Evolutionary conservation across 2,113 vertebrate species (phyloP), one percentile per base, ranked within the genome.

Genomic region (Chaetodon auriga): DNA sequence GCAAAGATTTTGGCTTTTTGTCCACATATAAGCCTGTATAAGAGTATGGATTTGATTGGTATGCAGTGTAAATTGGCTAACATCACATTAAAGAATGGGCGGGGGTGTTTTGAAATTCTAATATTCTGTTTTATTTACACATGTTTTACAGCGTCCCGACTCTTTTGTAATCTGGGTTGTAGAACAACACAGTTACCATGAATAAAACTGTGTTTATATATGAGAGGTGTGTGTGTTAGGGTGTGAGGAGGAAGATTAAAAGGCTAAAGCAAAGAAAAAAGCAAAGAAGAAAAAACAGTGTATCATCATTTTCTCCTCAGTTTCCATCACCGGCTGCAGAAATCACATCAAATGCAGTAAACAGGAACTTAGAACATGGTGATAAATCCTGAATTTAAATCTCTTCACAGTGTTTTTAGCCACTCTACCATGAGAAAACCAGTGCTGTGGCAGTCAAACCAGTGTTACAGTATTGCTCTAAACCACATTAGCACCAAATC

Each of bases 401-500:
- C 25, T 36, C 25, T 63, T 55, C 6, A 55, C 51, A 48, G 55
- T 41, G 19, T 21, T 43, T 43, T 75, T 38, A 76, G 19, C n/a
- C 41, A 13, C 61, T n/a, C 4, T 46, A 60, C 23, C 3, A 18
- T 62, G n/a, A 75, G 46, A 46, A 73, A 78, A 73, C 14, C 38
- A 21, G 5, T 35, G 30, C n/a, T 65, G 49, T 45, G 14, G 9
- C 54, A 25, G 54, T 43, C 58, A 46, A 49, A 41, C 43, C 62
- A 78, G 43, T 63, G 66, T 71, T 70, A 36, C 53, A 25, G 23
- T 60, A 7, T 70, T 87, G 57, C 70, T 86, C 72, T 48, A 68
- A 79, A 85, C 62, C 76, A 81, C 81, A 84, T 73, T 64, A 79
- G 45, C 73, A 55, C 49, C 54, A 43, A 70, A 90, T 90, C 79